Evolutionary conservation across 2,888 invertebrate genomes (phyloP), one percentile per base, ranked within the genome.

Genomic region (Tetanocera ferruginea): DNA sequence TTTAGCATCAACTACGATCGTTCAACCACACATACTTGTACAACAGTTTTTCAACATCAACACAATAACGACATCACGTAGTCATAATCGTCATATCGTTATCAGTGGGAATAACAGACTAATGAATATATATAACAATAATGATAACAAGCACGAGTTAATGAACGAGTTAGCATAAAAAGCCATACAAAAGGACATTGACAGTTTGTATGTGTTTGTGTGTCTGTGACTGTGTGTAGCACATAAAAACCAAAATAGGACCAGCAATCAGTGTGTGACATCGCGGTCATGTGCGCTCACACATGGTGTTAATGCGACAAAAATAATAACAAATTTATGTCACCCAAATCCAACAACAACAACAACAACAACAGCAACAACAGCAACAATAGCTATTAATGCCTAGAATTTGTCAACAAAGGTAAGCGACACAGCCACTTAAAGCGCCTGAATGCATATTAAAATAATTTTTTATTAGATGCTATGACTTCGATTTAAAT

Each of bases 101-200:
- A 73, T 73, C 73, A 62, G 49, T 60, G 60, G 57, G 73, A 73
- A 73, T 34, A 73, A 73, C 73, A 17, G 73, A 62, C 73, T 62
- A 73, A 73, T 73, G 73, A 43, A 60, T 73, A 60, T 62, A 62
- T 43, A 43, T 49, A 73, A 73, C 73, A 49, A 43, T 73, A 73
- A 73, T 73, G 73, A 73, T 73, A 73, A 62, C 73, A 73, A 73
- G 62, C 43, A 43, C 43, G 11, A 43, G 73, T 34, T 73, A 73
- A 73, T 73, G 73, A 73, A 73, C 73, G 73, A 49, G 73, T 73
- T 37, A 73, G 49, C 73, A 73, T 25, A 25, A n/a, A 43, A 11
- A 72, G 60, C 25, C 17, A 67, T 6, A 69, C 51, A 23, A 52
- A 62, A 73, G 73, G 62, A 73, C 73, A 49, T 49, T 43, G 11